phyloP scores from a whole-genome alignment of 1,140 invertebrate species.

The Rhysida immarginata region DNA sequence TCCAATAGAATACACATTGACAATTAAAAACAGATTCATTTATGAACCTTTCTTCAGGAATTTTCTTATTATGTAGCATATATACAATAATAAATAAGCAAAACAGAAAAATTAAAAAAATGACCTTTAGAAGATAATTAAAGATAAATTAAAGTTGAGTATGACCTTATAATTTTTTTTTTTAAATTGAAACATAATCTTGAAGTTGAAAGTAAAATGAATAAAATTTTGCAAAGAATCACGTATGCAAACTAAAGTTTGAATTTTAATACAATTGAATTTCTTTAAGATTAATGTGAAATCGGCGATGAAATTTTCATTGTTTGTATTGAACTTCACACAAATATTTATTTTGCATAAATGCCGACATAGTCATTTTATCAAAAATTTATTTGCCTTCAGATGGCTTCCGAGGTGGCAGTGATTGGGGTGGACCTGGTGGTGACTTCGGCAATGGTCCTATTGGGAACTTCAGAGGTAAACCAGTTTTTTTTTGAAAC shows the following conservation, averaged over 20 bases:
- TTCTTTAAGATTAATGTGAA: not conserved
- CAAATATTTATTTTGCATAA: not conserved
- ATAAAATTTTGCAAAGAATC: not conserved
- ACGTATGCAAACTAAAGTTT: not conserved
- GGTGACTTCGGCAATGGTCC: not conserved
- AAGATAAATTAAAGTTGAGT: too few species aligned
- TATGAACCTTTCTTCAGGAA: too few species aligned
- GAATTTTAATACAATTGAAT: not conserved
- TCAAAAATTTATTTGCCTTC: not conserved
- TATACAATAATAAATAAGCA: too few species aligned
- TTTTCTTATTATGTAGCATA: too few species aligned
- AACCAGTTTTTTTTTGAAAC: not conserved
- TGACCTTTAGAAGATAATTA: too few species aligned
- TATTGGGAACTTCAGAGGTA: not conserved
- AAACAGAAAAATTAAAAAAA: too few species aligned
- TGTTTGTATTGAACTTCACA: not conserved
- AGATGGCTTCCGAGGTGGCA: not conserved
- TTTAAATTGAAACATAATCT: too few species aligned
- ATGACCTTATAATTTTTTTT: too few species aligned
- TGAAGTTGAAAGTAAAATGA: too few species aligned
- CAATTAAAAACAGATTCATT: too few species aligned
- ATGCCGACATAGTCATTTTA: not conserved
- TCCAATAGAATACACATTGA: too few species aligned
- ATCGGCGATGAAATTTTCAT: not conserved
- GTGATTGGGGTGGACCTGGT: not conserved